Evolutionary conservation across 1,140 invertebrate genomes (phyloP).

Genomic region (Colletes gigas): DNA sequence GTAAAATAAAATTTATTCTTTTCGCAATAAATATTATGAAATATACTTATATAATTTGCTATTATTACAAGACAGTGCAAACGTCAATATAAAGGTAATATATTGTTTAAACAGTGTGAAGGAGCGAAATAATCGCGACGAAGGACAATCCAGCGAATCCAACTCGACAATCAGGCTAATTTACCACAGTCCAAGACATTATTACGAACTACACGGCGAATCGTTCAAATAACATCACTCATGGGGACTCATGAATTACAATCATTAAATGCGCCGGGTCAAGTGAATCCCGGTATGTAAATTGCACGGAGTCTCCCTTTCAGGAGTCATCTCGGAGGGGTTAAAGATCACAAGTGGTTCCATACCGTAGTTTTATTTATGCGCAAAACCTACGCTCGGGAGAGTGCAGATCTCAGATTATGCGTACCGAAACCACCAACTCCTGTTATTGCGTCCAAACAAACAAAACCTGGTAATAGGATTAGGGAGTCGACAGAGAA

Average conservation of each 20-base stretch:
- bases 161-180: too few relatives aligned
- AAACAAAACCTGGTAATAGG: background rate
- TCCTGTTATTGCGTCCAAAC: constrained; percentile 6
- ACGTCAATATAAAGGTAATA: too few relatives aligned
- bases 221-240: constrained; percentile 33
- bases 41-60: too few relatives aligned
- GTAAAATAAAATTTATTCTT: too few relatives aligned
- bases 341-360: constrained; percentile 46
- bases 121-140: too few relatives aligned
- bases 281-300: constrained; percentile 26
- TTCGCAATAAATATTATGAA: too few relatives aligned
- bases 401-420: constrained; percentile 21
- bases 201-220: constrained; percentile 5
- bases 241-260: background rate
- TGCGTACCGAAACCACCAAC: background rate
- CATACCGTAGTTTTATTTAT: constrained; percentile 8
- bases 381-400: background rate
- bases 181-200: background rate
- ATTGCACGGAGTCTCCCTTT: constrained; percentile 37
- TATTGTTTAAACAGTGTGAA: too few relatives aligned
- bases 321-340: constrained; percentile 33
- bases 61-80: too few relatives aligned
- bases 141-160: too few relatives aligned
- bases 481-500: background rate
- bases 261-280: background rate